Conservation (phyloP, 2,113 vertebrate species). For the Rissa tridactyla region DNA sequence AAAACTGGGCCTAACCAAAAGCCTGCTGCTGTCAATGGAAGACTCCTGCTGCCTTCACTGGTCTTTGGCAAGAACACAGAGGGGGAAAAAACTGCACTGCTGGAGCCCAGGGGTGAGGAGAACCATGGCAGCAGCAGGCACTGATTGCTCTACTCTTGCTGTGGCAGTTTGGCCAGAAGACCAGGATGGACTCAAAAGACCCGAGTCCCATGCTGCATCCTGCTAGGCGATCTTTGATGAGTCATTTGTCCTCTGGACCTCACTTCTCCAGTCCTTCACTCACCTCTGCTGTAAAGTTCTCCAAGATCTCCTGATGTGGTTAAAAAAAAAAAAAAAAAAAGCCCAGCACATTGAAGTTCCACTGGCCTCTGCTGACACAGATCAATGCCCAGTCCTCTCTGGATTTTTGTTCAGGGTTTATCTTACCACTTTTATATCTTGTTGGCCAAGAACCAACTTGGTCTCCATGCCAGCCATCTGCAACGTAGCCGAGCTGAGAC, state of each 20-base stretch:
- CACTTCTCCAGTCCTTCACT: neutral
- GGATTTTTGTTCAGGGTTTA: neutral
- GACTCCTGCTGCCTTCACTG: neutral
- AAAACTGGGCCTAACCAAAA: neutral
- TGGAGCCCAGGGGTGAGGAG: neutral
- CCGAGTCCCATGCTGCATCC: neutral
- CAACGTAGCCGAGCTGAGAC: neutral
- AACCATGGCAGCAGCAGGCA: neutral
- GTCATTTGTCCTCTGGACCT: neutral
- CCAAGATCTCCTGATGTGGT: neutral
- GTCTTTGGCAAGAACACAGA: neutral
- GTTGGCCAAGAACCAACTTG: neutral
- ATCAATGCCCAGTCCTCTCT: neutral
- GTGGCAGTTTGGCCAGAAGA: neutral
- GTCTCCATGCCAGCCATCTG: conserved; percentile 24
- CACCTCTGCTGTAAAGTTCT: neutral
- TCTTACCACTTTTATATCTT: neutral
- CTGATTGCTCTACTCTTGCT: neutral
- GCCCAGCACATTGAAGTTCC: neutral
- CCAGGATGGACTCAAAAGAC: accelerated
- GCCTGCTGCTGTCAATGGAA: neutral
- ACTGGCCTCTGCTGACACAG: neutral
- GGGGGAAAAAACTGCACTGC: neutral
- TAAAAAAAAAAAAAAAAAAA: too few relatives aligned
- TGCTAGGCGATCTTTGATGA: neutral